Percentiles rank a stretch among this genome's conserved stretches.
Conservation (phyloP, 2,113 vertebrate genomes). For the Myiagra hebetior region DNA sequence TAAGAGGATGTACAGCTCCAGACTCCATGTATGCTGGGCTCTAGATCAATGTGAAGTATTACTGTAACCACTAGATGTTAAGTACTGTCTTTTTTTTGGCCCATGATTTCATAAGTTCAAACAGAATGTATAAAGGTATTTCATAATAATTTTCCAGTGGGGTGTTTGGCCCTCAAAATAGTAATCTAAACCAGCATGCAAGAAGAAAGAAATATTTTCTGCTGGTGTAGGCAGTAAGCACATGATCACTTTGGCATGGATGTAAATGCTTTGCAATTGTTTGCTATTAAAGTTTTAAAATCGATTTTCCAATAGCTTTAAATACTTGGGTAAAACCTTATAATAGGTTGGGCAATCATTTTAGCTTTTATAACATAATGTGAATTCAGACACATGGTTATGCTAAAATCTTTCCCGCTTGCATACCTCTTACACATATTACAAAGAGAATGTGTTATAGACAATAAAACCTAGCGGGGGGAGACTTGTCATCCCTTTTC, state of each 20-base stretch:
- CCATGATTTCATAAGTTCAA: neutral
- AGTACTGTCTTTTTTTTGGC: neutral
- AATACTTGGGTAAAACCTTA: slow-evolving; percentile 62
- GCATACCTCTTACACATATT: slow-evolving; percentile 62
- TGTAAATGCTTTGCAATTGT: neutral
- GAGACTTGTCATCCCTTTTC: slow-evolving; percentile 56
- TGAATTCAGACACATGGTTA: slow-evolving; percentile 59
- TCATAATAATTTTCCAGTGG: neutral
- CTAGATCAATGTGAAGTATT: neutral
- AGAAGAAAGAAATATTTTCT: slow-evolving; percentile 2
- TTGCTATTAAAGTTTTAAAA: slow-evolving; percentile 41
- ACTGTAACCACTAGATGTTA: neutral
- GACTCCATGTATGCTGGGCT: neutral
- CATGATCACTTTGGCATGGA: neutral
- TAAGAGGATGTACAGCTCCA: neutral
- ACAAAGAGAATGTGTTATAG: slow-evolving; percentile 61
- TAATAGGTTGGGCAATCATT: slow-evolving; percentile 63
- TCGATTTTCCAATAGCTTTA: slow-evolving; percentile 46
- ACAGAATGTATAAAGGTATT: neutral
- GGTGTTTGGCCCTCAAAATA: neutral
- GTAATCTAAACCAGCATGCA: neutral
- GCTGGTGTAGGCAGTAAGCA: neutral
- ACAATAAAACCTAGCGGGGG: slow-evolving; percentile 67
- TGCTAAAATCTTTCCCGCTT: slow-evolving; percentile 62
- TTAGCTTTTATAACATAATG: slow-evolving; percentile 60